Conservation (phyloP, 2,888 invertebrate genomes). For the Xestia ashworthii region DNA sequence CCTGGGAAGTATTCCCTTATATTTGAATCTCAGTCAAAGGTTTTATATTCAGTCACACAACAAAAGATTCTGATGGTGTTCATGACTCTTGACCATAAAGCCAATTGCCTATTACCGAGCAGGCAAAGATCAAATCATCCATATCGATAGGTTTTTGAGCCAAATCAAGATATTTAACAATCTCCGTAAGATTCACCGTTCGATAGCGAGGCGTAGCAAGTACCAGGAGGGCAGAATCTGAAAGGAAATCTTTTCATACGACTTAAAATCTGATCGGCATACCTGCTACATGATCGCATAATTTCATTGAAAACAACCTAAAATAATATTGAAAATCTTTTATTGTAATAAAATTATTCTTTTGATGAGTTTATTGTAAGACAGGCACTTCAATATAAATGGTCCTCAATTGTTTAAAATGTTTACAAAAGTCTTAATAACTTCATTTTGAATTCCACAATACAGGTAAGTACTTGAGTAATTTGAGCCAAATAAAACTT, state of each 20-base stretch:
- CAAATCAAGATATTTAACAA: not conserved
- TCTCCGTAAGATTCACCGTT: conserved; percentile 18
- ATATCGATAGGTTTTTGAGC: not conserved
- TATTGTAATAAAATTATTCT: not conserved
- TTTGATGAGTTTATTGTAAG: not conserved
- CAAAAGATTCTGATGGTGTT: not conserved
- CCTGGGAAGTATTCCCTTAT: not conserved
- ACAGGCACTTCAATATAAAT: not conserved
- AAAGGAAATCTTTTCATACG: not conserved
- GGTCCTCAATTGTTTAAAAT: not conserved
- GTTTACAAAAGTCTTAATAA: not conserved
- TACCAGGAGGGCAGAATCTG: conserved; percentile 23
- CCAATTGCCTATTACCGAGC: not conserved
- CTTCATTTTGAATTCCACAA: not conserved
- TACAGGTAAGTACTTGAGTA: not conserved
- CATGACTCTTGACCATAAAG: not conserved
- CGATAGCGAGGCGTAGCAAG: conserved; percentile 14
- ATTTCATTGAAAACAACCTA: not conserved
- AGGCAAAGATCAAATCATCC: conserved; percentile 1
- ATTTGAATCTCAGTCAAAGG: not conserved
- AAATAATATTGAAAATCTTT: not conserved
- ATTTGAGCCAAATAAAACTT: not conserved
- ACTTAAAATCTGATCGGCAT: too few relatives aligned
- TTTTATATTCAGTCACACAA: not conserved
- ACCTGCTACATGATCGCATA: not conserved